Evolutionary conservation across 1,140 invertebrate genomes (phyloP).

Genomic region (Drosophila miranda): DNA sequence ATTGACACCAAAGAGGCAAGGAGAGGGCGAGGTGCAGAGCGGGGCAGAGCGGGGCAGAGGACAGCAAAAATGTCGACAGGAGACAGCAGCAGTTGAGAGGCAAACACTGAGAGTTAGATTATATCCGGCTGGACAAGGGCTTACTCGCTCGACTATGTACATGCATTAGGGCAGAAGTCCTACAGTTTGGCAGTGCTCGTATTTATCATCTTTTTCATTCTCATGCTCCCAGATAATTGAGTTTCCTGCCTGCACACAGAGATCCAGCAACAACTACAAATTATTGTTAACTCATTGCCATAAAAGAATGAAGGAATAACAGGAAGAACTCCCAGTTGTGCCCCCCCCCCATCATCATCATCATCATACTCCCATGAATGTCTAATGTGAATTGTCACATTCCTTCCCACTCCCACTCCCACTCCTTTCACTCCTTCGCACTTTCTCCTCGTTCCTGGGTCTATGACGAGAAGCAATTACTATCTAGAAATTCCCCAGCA

Average conservation of each 20-base stretch:
- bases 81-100: background rate
- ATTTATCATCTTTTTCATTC: slow-evolving; percentile 32
- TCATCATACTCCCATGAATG: slow-evolving; percentile 51
- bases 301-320: slow-evolving; percentile 15
- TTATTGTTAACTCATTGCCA: slow-evolving; percentile 37
- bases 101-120: slow-evolving; percentile 22
- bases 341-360: background rate
- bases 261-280: slow-evolving; percentile 17
- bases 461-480: slow-evolving; percentile 4
- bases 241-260: slow-evolving; percentile 33
- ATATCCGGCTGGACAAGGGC: slow-evolving; percentile 8
- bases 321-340: slow-evolving; percentile 17
- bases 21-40: background rate
- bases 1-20: slow-evolving; percentile 46
- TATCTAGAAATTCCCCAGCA: slow-evolving; percentile 34
- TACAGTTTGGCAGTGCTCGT: slow-evolving; percentile 12
- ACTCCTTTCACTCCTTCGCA: background rate
- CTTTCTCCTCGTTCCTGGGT: background rate
- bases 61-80: slow-evolving; percentile 30
- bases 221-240: slow-evolving; percentile 34
- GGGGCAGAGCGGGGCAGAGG: background rate
- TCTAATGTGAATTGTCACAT: slow-evolving; percentile 61
- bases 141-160: background rate
- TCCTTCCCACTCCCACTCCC: slow-evolving; percentile 24
- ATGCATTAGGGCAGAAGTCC: background rate